A percentile compares a stretch with the other conserved stretches of the same genome.
phyloP scores from a whole-genome alignment of 2,113 vertebrate species.

The Siphamia tubifer region DNA sequence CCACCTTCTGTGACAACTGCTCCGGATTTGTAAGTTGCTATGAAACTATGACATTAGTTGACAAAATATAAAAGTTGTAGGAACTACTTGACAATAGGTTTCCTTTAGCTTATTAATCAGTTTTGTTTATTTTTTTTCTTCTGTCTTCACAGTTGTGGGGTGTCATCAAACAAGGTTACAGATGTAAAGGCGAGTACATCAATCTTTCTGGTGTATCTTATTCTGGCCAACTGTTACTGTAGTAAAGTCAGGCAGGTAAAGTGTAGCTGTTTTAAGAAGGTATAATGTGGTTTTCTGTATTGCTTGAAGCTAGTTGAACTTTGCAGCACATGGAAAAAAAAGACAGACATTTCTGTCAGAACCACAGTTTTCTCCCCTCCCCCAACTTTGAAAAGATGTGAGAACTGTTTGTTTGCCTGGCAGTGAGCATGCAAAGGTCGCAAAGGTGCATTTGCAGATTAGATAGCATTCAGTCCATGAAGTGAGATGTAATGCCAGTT shows the following conservation, averaged over 20 bases:
- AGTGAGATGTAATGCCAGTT: conserved; percentile 6
- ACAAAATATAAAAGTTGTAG: neutral
- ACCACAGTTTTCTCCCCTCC: conserved; percentile 56
- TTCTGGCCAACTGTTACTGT: neutral
- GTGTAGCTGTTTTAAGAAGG: conserved; percentile 9
- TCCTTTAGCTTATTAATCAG: neutral
- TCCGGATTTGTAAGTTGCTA: conserved; percentile 91
- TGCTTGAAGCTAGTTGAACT: conserved; percentile 45
- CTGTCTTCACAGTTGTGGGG: conserved; percentile 87
- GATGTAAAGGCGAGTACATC: conserved; percentile 88
- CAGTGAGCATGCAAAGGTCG: conserved; percentile 36
- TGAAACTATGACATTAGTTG: neutral
- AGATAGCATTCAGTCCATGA: conserved; percentile 11
- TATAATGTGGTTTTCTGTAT: conserved; percentile 60
- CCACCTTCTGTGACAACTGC: conserved; percentile 97
- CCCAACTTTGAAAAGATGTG: conserved; percentile 31
- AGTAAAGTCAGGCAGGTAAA: conserved; percentile 30
- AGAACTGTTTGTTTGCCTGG: conserved; percentile 53
- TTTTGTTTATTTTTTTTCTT: neutral
- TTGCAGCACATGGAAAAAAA: conserved; percentile 53
- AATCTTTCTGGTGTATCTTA: neutral
- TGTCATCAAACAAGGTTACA: conserved; percentile 95
- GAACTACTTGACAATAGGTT: neutral
- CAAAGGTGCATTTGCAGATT: conserved; percentile 49
- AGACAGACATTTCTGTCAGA: conserved; percentile 25